Evolutionary conservation across 2,797 vertebrate species (phyloP), one percentile per base, ranked within the genome.

Genomic region (Delichon dasypus): DNA sequence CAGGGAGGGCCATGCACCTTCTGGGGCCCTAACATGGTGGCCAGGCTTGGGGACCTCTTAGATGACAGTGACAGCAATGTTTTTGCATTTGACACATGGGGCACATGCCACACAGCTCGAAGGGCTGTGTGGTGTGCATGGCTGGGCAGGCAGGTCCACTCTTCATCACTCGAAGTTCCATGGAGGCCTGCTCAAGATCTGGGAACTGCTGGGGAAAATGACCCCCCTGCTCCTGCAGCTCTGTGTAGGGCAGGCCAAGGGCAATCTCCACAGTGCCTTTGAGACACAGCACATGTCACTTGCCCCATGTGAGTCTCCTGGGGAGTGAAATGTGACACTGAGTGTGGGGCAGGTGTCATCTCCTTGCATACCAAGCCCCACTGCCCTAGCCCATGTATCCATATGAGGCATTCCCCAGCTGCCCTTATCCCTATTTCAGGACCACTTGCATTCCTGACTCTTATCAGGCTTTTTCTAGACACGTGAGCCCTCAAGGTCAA

Each of bases 371-470:
- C 85, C 89, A 74, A 92, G 54, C 89, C 68, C 65, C 62, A 18
- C 34, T 74, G 75, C 76, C 57, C 65, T 47, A 61, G 72, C 68
- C 91, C 58, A 6, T 88, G 18, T 91, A 81, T 74, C 95, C 91
- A 95, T 95, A 95, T 93, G 95, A 96, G 95, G 94, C 70, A 92
- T 85, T 93, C 47, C 38, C 79, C 91, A 92, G 91, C 72, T 94
- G 85, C 89, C 57, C 27, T 85, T 77, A 78, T 50, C 89, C 84
- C 94, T 96, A 94, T 96, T 96, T 95, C 95, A 96, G 94, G 95
- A 95, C 61, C 85, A 75, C 89, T 93, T 85, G 89, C 93, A 96
- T 96, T 95, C 94, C 79, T 78, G 79, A 11, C 85, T 94, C 89
- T 94, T 94, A 88, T 88, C 96, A 85, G 54, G 16, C 62, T 83